These are phyloP conservation scores for Pantala flavescens DNA, from an alignment of 1,140 invertebrate genomes.

Conservation along the genomic window DNA sequence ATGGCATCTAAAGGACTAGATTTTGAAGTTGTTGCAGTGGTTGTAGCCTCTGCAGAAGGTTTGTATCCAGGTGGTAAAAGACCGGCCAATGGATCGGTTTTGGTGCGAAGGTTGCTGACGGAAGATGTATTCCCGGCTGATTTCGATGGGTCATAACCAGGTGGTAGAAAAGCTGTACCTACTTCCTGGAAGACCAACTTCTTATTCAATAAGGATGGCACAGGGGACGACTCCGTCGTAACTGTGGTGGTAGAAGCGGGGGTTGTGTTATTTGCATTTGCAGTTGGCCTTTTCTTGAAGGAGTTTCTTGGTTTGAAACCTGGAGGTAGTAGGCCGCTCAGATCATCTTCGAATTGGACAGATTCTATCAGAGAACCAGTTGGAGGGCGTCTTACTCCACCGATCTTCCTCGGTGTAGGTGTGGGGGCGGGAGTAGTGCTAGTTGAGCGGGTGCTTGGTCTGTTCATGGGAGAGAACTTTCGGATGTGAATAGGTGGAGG, in stretches of 20 bases:
- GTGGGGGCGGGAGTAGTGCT: constrained; percentile 20
- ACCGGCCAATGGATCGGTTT: not conserved
- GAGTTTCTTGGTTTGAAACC: constrained; percentile 47
- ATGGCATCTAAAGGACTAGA: not conserved
- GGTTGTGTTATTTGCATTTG: constrained; percentile 9
- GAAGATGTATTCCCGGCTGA: constrained; percentile 38
- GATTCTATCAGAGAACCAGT: constrained; percentile 38
- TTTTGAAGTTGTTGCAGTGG: not conserved
- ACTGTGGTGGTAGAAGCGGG: constrained; percentile 18
- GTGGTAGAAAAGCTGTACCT: not conserved
- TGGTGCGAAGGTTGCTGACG: constrained; percentile 22
- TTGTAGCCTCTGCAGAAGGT: constrained; percentile 29
- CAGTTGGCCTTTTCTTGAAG: constrained; percentile 22
- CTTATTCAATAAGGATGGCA: too few species aligned
- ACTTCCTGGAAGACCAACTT: constrained; percentile 11
- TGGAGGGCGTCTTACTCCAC: not conserved
- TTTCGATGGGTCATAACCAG: constrained; percentile 14
- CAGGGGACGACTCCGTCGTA: not conserved
- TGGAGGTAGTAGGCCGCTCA: constrained; percentile 43
- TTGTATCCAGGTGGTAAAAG: constrained; percentile 56
- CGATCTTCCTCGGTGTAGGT: constrained; percentile 14
- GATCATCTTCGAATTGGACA: constrained; percentile 47
- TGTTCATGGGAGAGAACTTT: constrained; percentile 50
- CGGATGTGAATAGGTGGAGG: constrained; percentile 43
- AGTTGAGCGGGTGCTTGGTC: constrained; percentile 25